Evolutionary conservation across 2,113 vertebrate genomes (phyloP).

Genomic region (Cynopterus brachyotis): DNA sequence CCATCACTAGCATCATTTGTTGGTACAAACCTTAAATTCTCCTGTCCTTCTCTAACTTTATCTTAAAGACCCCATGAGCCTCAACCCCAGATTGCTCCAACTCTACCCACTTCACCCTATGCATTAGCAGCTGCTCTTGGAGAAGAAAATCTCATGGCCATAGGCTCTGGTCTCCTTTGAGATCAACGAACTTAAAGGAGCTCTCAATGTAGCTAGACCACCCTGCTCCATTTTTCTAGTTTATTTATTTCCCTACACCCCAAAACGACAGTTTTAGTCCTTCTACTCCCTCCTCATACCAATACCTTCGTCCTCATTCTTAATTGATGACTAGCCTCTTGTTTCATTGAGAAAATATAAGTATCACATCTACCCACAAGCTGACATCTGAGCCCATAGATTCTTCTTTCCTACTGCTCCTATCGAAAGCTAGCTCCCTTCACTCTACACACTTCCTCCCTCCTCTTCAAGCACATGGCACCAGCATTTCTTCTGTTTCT

Average conservation of each 20-base stretch:
- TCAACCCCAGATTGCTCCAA: neutral
- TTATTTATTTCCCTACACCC: neutral
- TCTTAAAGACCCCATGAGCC: neutral
- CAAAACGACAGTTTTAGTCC: neutral
- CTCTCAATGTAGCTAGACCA: neutral
- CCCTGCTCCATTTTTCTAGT: neutral
- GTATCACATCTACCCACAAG: neutral
- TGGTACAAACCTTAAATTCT: neutral
- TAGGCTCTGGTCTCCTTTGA: neutral
- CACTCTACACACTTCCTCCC: neutral
- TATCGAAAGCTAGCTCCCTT: neutral
- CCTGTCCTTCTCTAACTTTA: neutral
- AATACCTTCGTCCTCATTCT: neutral
- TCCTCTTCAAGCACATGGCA: neutral
- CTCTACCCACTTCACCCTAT: neutral
- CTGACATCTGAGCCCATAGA: neutral
- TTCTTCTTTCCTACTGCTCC: neutral
- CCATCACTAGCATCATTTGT: neutral
- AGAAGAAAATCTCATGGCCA: neutral
- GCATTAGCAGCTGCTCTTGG: neutral
- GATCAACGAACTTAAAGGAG: neutral
- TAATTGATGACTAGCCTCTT: neutral
- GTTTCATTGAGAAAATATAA: slow-evolving; percentile 12
- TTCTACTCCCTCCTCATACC: neutral
- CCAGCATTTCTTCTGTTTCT: neutral